phyloP scores from a whole-genome alignment of 2,888 invertebrate species.

The Acleris literana region DNA sequence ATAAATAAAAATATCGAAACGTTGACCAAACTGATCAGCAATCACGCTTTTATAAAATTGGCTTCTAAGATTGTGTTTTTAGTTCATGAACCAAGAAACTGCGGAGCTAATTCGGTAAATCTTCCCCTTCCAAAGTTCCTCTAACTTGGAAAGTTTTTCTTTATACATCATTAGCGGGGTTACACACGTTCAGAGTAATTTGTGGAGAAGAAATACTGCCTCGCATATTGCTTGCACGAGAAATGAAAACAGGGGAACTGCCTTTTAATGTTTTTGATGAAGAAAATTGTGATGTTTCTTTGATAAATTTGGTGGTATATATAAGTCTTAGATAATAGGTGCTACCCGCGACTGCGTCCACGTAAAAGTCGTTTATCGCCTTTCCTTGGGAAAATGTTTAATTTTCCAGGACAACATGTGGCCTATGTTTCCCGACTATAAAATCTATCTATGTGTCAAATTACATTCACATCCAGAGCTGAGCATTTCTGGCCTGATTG shows the following conservation, averaged over 20 bases:
- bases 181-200: conserved; percentile 4
- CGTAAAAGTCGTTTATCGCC: too few relatives aligned
- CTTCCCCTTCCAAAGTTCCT: background rate
- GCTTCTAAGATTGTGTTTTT: too few relatives aligned
- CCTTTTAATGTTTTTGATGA: background rate
- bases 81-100: background rate
- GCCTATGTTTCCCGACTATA: too few relatives aligned
- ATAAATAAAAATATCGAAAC: too few relatives aligned
- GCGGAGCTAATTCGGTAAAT: background rate
- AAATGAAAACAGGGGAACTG: background rate
- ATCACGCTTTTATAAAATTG: too few relatives aligned
- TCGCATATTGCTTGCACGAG: background rate
- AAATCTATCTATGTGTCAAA: too few relatives aligned
- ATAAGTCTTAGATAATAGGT: background rate
- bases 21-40: too few relatives aligned
- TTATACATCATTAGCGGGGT: conserved; percentile 12
- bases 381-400: too few relatives aligned
- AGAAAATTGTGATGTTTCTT: background rate
- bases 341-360: too few relatives aligned
- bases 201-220: conserved; percentile 3
- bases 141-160: conserved; percentile 11
- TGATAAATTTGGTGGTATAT: background rate
- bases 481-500: too few relatives aligned
- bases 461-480: too few relatives aligned
- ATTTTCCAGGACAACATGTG: too few relatives aligned